A percentile compares a stretch with the other conserved stretches of the same genome.
Evolutionary conservation across 2,888 invertebrate genomes (phyloP).

Genomic region (Agrochola lota): DNA sequence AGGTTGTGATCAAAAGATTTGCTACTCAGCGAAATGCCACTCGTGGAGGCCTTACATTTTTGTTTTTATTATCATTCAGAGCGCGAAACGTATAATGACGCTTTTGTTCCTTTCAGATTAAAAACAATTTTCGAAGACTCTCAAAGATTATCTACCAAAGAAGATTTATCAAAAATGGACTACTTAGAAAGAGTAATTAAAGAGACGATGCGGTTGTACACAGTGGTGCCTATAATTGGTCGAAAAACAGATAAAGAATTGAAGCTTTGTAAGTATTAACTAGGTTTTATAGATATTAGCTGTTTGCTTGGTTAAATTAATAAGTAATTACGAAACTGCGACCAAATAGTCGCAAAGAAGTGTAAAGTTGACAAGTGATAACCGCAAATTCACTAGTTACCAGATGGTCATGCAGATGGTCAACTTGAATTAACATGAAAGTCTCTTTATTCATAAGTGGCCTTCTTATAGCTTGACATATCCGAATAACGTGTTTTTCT

Average conservation of each 20-base stretch:
- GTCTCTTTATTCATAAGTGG: too few relatives aligned
- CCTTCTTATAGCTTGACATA: fast-evolving
- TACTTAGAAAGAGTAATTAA: conserved; percentile 90
- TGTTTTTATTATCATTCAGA: too few relatives aligned
- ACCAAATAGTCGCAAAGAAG: conserved; percentile 2
- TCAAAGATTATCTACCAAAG: conserved; percentile 81
- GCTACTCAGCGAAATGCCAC: not conserved
- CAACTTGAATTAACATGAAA: too few relatives aligned
- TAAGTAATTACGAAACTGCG: not conserved
- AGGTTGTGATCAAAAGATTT: not conserved
- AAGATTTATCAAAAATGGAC: conserved; percentile 89
- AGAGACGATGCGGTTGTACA: conserved; percentile 90
- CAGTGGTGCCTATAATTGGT: conserved; percentile 88
- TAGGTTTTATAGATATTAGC: not conserved
- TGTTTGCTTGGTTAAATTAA: not conserved
- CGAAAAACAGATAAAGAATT: conserved; percentile 86
- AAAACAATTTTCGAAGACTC: conserved; percentile 85
- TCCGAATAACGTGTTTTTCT: too few relatives aligned
- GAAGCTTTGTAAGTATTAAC: conserved; percentile 84
- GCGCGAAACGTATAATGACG: too few relatives aligned
- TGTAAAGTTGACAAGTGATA: not conserved
- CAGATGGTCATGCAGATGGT: too few relatives aligned
- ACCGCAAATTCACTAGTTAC: not conserved
- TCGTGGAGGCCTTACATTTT: not conserved
- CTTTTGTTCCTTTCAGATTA: conserved; percentile 78